Evolutionary conservation across 2,888 invertebrate species (phyloP).

Genomic region (Epirrhoe tristata): DNA sequence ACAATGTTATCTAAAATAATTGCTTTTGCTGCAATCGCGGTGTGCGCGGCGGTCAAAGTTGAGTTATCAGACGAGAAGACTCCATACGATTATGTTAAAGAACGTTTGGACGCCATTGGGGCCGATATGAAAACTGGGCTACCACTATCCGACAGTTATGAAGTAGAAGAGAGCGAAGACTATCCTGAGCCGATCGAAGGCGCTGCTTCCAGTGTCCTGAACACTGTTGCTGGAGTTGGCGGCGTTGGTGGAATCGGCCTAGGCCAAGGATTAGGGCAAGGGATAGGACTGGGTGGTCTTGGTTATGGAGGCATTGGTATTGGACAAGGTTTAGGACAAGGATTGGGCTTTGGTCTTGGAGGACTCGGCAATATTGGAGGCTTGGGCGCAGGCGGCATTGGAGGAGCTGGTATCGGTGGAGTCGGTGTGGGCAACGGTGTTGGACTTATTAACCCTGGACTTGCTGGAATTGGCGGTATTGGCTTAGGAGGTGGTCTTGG

Average conservation of each 20-base stretch:
- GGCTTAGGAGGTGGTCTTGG: slow-evolving; percentile 57
- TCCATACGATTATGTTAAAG: slow-evolving; percentile 78
- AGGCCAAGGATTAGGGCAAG: slow-evolving; percentile 48
- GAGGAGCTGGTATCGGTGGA: slow-evolving; percentile 55
- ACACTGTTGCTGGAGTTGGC: slow-evolving; percentile 68
- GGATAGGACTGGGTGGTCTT: slow-evolving; percentile 48
- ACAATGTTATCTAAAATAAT: slow-evolving; percentile 70
- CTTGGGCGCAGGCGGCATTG: slow-evolving; percentile 57
- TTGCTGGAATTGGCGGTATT: slow-evolving; percentile 65
- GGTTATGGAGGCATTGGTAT: slow-evolving; percentile 54
- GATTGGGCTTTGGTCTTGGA: slow-evolving; percentile 51
- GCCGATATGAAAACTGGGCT: slow-evolving; percentile 67
- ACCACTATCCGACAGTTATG: slow-evolving; percentile 81
- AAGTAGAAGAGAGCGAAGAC: slow-evolving; percentile 86
- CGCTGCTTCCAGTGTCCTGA: slow-evolving; percentile 74
- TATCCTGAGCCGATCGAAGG: slow-evolving; percentile 80
- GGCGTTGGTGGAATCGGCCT: slow-evolving; percentile 51
- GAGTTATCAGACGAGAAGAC: slow-evolving; percentile 75
- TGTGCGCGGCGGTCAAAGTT: slow-evolving; percentile 62
- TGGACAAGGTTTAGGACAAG: slow-evolving; percentile 51
- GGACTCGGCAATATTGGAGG: slow-evolving; percentile 55
- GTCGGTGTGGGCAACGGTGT: slow-evolving; percentile 50
- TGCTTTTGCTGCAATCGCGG: slow-evolving; percentile 59
- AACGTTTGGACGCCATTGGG: slow-evolving; percentile 68
- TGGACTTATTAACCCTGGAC: slow-evolving; percentile 66